Evolutionary conservation across 2,888 invertebrate genomes (phyloP).

Genomic region (Carterocephalus palaemon): DNA sequence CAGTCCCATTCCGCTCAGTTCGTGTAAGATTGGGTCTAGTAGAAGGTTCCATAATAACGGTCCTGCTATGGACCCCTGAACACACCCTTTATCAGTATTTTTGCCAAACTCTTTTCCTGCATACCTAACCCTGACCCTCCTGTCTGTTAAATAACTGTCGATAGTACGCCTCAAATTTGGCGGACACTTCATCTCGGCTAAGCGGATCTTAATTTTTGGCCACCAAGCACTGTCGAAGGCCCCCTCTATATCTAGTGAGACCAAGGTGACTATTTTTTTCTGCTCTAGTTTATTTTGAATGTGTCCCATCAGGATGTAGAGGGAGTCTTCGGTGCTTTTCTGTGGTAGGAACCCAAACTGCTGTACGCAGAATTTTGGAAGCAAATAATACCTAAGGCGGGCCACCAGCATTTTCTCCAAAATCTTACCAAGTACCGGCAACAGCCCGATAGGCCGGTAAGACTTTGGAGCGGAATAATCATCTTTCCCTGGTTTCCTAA

Average conservation of each 20-base stretch:
- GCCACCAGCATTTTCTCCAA: not conserved
- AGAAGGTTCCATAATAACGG: conserved; percentile 19
- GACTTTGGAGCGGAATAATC: no score
- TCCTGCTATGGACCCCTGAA: conserved; percentile 19
- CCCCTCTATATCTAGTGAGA: conserved; percentile 26
- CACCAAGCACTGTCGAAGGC: conserved; percentile 26
- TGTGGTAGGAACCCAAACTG: conserved; percentile 24
- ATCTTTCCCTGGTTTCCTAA: no score
- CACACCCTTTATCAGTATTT: conserved; percentile 15
- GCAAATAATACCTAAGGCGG: conserved; percentile 10
- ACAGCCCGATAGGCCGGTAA: no score
- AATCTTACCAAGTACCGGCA: no score
- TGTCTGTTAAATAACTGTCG: conserved; percentile 8
- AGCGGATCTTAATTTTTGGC: conserved; percentile 20
- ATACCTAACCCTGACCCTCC: conserved; percentile 8
- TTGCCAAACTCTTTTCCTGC: conserved; percentile 1
- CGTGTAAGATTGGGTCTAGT: conserved; percentile 11
- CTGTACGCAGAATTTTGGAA: not conserved
- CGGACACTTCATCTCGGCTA: conserved; percentile 23
- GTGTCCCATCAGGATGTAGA: conserved; percentile 2
- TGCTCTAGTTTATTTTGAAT: not conserved
- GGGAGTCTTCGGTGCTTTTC: no score
- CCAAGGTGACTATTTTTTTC: conserved; percentile 9
- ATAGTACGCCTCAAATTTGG: conserved; percentile 2
- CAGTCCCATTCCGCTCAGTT: not conserved